Conservation (phyloP, 2,888 invertebrate genomes). For the Leucophenga montana region DNA sequence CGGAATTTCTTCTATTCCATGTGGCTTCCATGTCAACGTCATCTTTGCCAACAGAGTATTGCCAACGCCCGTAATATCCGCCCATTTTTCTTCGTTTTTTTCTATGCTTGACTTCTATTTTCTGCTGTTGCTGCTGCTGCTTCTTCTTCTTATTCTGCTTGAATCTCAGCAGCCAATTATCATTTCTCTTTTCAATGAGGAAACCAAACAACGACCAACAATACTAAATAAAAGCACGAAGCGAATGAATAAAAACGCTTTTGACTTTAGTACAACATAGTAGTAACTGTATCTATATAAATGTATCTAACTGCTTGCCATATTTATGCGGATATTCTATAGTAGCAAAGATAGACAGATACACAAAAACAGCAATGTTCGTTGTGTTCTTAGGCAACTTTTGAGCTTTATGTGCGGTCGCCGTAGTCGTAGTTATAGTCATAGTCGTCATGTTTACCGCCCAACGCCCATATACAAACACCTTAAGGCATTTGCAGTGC, state of each 20-base stretch:
- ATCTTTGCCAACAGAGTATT: too few relatives aligned
- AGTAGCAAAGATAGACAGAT: too few relatives aligned
- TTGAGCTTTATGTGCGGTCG: too few relatives aligned
- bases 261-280: conserved; percentile 9
- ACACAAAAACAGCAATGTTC: too few relatives aligned
- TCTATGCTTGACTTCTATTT: conserved; percentile 37
- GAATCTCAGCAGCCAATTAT: conserved; percentile 58
- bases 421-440: too few relatives aligned
- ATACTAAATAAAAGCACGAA: conserved; percentile 17
- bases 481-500: conserved; percentile 11
- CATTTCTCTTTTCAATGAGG: conserved; percentile 46
- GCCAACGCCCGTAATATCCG: too few relatives aligned
- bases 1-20: too few relatives aligned
- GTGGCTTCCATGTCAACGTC: too few relatives aligned
- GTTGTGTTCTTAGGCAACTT: too few relatives aligned
- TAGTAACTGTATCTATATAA: background rate
- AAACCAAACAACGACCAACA: conserved; percentile 16
- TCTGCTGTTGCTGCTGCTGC: conserved; percentile 34
- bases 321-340: background rate
- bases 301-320: conserved; percentile 3
- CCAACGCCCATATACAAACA: conserved; percentile 4
- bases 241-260: conserved; percentile 53
- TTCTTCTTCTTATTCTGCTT: conserved; percentile 25
- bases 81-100: too few relatives aligned
- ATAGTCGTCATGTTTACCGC: too few relatives aligned